Evolutionary conservation across 2,888 invertebrate genomes (phyloP).

Genomic region (Macroteleia sp.): DNA sequence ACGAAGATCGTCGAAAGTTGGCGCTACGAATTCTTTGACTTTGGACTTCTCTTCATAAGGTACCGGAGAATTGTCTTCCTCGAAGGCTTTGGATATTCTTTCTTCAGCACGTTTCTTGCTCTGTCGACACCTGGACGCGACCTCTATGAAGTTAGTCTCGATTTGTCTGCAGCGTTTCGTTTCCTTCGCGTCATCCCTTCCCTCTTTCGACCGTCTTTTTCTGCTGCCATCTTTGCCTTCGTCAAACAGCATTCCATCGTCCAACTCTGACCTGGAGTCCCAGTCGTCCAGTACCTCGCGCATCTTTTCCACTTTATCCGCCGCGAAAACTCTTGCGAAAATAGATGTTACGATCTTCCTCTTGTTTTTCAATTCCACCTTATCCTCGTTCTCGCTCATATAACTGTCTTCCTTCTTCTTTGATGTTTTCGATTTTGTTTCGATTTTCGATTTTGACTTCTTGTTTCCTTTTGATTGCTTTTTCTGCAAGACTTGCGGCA

Average conservation of each 20-base stretch:
- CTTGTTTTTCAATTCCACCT: conserved; percentile 72
- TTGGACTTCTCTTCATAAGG: conserved; percentile 17
- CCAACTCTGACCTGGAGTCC: conserved; percentile 70
- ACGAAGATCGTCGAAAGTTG: conserved; percentile 5
- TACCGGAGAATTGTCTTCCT: conserved; percentile 70
- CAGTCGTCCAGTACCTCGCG: conserved; percentile 79
- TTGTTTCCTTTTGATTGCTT: no score
- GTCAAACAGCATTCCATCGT: conserved; percentile 31
- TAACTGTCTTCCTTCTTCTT: conserved; percentile 54
- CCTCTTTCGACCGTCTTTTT: neutral
- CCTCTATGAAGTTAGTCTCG: conserved; percentile 13
- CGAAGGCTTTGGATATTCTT: conserved; percentile 76
- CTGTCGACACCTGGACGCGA: conserved; percentile 71
- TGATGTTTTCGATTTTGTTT: neutral
- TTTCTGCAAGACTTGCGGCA: no score
- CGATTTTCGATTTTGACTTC: no score
- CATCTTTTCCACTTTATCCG: conserved; percentile 75
- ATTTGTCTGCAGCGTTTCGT: conserved; percentile 7
- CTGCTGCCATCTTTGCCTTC: neutral
- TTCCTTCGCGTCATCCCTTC: conserved; percentile 6
- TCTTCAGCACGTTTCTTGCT: conserved; percentile 81
- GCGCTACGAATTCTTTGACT: neutral
- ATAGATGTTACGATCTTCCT: conserved; percentile 80
- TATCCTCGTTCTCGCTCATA: conserved; percentile 73
- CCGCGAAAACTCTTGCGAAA: conserved; percentile 78